Conservation (phyloP, 2,797 vertebrate genomes). For the Tachyglossus aculeatus region DNA sequence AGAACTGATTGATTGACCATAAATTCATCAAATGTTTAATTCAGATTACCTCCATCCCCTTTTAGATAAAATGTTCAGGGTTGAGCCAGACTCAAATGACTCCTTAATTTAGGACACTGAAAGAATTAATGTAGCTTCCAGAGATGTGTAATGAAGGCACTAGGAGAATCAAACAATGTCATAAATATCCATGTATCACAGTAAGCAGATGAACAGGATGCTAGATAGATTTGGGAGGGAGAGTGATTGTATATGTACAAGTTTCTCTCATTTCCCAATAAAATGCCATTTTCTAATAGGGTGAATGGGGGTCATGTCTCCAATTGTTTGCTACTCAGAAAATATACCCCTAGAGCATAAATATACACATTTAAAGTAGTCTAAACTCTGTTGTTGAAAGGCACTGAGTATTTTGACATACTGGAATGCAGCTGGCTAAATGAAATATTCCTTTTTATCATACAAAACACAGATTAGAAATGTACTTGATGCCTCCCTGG, state of each 20-base stretch:
- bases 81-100: no score
- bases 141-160: no score
- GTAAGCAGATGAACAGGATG: not conserved
- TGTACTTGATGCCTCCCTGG: slow-evolving; percentile 36
- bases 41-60: no score
- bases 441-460: slow-evolving; percentile 66
- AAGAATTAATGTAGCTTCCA: no score
- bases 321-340: slow-evolving; percentile 4
- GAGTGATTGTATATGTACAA: no score
- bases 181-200: not conserved
- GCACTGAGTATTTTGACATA: slow-evolving; percentile 15
- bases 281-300: not conserved
- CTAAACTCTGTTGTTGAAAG: slow-evolving; percentile 5
- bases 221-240: not conserved
- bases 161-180: not conserved
- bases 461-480: slow-evolving; percentile 56
- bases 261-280: not conserved
- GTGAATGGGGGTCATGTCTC: not conserved
- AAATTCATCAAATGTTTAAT: no score
- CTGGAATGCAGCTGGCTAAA: slow-evolving; percentile 56
- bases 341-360: slow-evolving; percentile 9
- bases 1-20: no score
- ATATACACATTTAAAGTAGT: not conserved
- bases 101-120: no score
- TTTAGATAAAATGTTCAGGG: no score